Base-by-base conservation (phyloP, 2,888 invertebrate genomes). In the Sialis lutaria region DNA sequence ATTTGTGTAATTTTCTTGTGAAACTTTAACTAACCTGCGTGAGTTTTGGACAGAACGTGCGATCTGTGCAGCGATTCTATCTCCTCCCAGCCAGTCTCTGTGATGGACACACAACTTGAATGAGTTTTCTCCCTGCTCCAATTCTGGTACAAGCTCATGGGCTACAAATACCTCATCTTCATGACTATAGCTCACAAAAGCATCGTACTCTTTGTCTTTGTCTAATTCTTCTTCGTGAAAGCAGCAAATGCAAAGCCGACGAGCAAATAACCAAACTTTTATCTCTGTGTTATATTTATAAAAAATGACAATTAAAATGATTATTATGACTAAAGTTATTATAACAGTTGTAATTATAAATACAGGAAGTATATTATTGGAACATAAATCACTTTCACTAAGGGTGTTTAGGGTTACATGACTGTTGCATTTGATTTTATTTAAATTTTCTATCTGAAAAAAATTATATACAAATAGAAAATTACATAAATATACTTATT, bases 141-240 rank as follows among this genome's bases (percentile, higher is more conserved):
- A 64, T 43, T 73, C 72, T 1, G 79, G 72, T 41, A 82, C 69
- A 50, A 88, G 60, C 52, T 75, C 67, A 22, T 77, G 72, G 1
- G 74, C 66, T 8, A 85, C 76, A 56, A 82, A 81, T 3, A 73
- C 73, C 56, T 80, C 79, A 60, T 89, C 88, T 58, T 75, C 73
- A 59, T 84, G 80, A 4, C 86, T 80, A 60, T 79, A 88, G 54
- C 86, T 85, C 52, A 89, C 70, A 61, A 89, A 89, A 1, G 82
- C 87, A 61, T 89, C 85, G 61, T 77, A 86, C 35, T 64, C 58
- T 56, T 73, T 73, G 55, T 78, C 73, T 53, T 74, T 74, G 60
- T 84, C 84, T 31, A 82, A 59, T 51, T 82, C 82, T 46, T 78
- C 73, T 56, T 82, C 81, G 1, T 75, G 74, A 4, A 82, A 74